A percentile compares a stretch with the other conserved stretches of the same genome.
phyloP scores from a whole-genome alignment of 2,797 vertebrate genomes.

The Gobio occitaniae region DNA sequence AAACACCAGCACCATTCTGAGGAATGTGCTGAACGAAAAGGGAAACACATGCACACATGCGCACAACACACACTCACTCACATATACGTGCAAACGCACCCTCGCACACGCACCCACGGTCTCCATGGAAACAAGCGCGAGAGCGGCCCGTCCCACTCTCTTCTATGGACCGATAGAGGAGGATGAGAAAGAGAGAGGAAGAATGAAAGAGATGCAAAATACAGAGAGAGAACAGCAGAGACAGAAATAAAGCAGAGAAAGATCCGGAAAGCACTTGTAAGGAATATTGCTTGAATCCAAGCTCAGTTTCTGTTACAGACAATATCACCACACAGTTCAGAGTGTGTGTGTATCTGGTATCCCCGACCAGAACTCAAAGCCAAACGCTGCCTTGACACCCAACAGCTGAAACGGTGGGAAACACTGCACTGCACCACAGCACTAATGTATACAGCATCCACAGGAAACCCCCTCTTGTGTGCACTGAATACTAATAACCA shows the following conservation, averaged over 20 bases:
- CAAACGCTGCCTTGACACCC: conserved; percentile 11
- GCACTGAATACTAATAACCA: conserved; percentile 41
- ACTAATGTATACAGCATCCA: conserved; percentile 44
- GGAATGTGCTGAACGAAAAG: conserved; percentile 40
- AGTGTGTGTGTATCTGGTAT: neutral
- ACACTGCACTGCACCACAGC: conserved; percentile 46
- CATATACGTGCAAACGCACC: conserved; percentile 52
- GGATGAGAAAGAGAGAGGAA: conserved; percentile 60
- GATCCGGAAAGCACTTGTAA: conserved; percentile 28
- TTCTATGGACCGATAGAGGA: conserved; percentile 74
- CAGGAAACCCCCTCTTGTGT: conserved; percentile 45
- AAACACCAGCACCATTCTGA: conserved; percentile 45
- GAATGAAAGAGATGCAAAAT: conserved; percentile 34
- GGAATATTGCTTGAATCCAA: conserved; percentile 13
- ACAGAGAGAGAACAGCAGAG: conserved; percentile 26
- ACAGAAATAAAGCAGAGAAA: conserved; percentile 11
- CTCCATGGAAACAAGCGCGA: conserved; percentile 86
- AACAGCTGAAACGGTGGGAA: conserved; percentile 34
- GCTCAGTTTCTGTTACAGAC: neutral
- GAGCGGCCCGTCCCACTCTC: conserved; percentile 76
- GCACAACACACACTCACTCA: conserved; percentile 27
- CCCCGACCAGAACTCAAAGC: conserved; percentile 3
- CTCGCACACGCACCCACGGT: conserved; percentile 75
- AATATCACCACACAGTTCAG: neutral
- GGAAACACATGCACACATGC: conserved; percentile 23